Percentiles rank a stretch among this genome's conserved stretches.
These are phyloP conservation scores for Pilophorus perplexus DNA, from an alignment of 2,888 invertebrate species.

Conservation along the genomic window DNA sequence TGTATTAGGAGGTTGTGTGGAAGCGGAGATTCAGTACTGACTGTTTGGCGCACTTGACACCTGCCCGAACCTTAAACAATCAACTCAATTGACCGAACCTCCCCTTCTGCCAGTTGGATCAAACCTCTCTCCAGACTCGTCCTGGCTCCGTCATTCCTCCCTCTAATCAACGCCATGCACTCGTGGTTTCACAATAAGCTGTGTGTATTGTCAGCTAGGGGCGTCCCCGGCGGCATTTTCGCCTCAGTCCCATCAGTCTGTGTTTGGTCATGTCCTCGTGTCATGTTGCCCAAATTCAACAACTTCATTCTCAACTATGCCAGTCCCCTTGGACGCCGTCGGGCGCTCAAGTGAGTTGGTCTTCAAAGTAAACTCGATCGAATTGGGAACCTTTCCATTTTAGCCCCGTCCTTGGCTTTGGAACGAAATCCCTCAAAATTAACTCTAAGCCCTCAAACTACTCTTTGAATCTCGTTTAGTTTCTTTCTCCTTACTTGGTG, in stretches of 20 bases:
- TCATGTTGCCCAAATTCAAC: constrained; percentile 35
- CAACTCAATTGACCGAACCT: background rate
- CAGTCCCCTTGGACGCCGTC: constrained; percentile 13
- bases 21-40: no score
- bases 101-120: no score
- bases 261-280: background rate
- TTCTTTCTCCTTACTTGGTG: no score
- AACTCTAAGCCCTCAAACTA: no score
- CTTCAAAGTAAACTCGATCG: no score
- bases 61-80: no score
- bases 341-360: constrained; percentile 25
- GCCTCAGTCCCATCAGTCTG: background rate
- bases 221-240: background rate
- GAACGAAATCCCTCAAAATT: no score
- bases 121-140: background rate
- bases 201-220: constrained; percentile 1
- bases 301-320: constrained; percentile 31
- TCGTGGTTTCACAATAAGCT: constrained; percentile 19
- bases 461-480: no score
- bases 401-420: no score
- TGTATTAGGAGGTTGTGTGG: no score
- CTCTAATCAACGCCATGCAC: constrained; percentile 35
- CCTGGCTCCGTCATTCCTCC: background rate
- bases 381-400: no score
- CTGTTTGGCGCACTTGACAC: no score